Evolutionary conservation across 2,113 vertebrate genomes (phyloP).

Genomic region (Coptodon rendalli): DNA sequence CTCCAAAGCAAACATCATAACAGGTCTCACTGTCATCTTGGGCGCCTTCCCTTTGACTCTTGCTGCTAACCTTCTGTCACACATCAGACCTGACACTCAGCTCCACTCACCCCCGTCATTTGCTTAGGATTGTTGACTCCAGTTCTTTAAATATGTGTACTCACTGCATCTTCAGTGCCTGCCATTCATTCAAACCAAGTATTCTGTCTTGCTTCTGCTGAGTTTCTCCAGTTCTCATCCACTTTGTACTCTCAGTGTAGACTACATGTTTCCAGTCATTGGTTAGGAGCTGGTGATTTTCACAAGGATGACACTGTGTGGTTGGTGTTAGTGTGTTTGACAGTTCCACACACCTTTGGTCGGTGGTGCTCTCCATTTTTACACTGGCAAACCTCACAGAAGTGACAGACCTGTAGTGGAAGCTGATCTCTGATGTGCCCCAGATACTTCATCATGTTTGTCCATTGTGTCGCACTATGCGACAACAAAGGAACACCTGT

Average conservation of each 20-base stretch:
- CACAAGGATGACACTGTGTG: not conserved
- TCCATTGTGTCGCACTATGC: not conserved
- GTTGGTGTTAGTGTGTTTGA: not conserved
- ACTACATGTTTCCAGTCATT: not conserved
- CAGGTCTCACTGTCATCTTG: not conserved
- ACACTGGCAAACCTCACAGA: not conserved
- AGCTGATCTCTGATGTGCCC: not conserved
- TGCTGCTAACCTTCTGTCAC: not conserved
- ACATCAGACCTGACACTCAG: not conserved
- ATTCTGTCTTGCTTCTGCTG: not conserved
- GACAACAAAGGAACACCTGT: too few species aligned
- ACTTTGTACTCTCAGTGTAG: not conserved
- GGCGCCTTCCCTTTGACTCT: not conserved
- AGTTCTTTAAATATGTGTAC: not conserved
- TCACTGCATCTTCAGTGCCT: not conserved
- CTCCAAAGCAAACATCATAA: not conserved
- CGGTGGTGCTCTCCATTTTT: not conserved
- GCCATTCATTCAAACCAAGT: not conserved
- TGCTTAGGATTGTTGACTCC: not conserved
- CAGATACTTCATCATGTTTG: not conserved
- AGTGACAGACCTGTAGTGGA: not conserved
- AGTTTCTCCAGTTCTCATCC: not conserved
- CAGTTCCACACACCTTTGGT: not conserved
- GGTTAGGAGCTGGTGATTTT: not conserved
- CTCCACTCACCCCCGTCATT: not conserved